A percentile compares a stretch with the other conserved stretches of the same genome.
Conservation (phyloP, 2,888 invertebrate genomes). For the Aphidoletes aphidimyza region DNA sequence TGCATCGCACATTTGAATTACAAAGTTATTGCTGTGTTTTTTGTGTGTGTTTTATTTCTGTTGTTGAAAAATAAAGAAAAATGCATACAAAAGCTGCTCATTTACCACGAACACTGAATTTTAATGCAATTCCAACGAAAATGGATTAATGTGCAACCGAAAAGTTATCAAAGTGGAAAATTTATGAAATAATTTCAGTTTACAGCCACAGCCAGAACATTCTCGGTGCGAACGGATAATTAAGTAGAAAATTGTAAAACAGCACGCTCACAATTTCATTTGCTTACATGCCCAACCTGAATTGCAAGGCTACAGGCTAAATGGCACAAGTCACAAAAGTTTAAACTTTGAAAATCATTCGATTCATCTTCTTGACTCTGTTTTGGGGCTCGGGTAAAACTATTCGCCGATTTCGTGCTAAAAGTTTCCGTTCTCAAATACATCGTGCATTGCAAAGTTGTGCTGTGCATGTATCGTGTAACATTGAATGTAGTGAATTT, state of each 20-base stretch:
- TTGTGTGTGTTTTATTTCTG: not conserved
- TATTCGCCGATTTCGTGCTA: too few species aligned
- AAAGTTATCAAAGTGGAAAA: slow-evolving; percentile 41
- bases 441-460: too few species aligned
- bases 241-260: not conserved
- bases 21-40: not conserved
- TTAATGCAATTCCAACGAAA: slow-evolving; percentile 11
- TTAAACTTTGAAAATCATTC: not conserved
- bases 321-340: too few species aligned
- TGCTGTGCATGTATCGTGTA: too few species aligned
- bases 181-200: slow-evolving; percentile 8
- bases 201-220: not conserved
- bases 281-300: too few species aligned
- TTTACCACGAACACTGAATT: not conserved
- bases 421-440: too few species aligned
- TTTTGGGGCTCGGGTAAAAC: not conserved
- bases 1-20: slow-evolving; percentile 17
- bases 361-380: too few species aligned
- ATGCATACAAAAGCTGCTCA: not conserved
- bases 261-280: too few species aligned
- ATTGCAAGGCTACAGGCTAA: not conserved
- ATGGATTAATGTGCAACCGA: slow-evolving; percentile 1
- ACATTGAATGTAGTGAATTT: too few species aligned
- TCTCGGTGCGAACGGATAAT: slow-evolving; percentile 24
- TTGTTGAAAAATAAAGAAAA: too few species aligned